phyloP scores from a whole-genome alignment of 2,888 invertebrate genomes.

The Ormyrus pomaceus region DNA sequence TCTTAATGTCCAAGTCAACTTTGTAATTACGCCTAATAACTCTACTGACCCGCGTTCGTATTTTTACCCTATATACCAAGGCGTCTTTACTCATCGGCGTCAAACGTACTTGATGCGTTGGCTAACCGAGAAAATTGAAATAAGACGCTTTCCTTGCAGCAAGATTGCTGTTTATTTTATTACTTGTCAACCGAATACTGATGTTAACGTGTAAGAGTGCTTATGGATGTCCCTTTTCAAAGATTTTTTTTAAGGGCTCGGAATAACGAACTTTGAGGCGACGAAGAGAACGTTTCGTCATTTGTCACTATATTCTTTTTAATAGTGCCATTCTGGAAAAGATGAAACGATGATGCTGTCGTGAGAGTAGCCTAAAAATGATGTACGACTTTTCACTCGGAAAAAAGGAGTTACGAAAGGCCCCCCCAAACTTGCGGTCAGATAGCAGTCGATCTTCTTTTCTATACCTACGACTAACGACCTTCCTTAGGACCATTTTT shows the following conservation, averaged over 20 bases:
- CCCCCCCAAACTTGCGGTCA: background rate
- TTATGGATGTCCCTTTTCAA: no score
- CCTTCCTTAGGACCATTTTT: conserved; percentile 5
- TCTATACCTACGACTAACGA: conserved; percentile 4
- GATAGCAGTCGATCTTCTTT: background rate
- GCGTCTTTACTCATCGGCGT: no score
- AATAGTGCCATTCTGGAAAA: conserved; percentile 10
- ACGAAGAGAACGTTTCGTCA: conserved; percentile 3
- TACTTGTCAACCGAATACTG: no score
- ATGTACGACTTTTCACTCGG: conserved; percentile 25
- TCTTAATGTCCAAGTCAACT: conserved; percentile 49
- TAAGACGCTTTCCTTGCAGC: no score
- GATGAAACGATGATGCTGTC: conserved; percentile 31
- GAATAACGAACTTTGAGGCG: no score
- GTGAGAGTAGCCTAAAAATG: conserved; percentile 9
- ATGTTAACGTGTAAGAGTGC: no score
- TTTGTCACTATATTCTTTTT: conserved; percentile 13
- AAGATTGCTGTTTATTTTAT: no score
- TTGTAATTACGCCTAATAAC: conserved; percentile 46
- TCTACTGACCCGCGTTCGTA: conserved; percentile 1
- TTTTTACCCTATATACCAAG: conserved; percentile 4
- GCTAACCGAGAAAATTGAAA: no score
- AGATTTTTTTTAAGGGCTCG: no score
- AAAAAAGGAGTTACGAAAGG: conserved; percentile 14
- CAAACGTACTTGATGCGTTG: no score